Evolutionary conservation across 2,888 invertebrate genomes (phyloP).

Genomic region (Cryptocephalus moraei): DNA sequence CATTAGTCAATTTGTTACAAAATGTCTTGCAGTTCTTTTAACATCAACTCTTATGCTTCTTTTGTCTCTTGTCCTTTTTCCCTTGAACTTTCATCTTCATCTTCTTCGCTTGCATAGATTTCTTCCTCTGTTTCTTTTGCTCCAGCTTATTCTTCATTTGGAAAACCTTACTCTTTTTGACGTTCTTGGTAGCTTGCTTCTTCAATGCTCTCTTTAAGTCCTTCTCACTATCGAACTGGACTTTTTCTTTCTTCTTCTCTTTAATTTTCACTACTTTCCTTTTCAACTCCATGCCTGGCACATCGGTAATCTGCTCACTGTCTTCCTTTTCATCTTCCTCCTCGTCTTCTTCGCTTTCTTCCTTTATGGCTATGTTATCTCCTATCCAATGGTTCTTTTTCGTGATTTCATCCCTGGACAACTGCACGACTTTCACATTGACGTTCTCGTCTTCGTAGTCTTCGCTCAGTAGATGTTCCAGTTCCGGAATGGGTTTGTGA

Average conservation of each 20-base stretch:
- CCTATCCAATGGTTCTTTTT: slow-evolving; percentile 64
- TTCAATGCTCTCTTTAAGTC: slow-evolving; percentile 61
- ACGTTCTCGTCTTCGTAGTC: slow-evolving; percentile 70
- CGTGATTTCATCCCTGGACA: slow-evolving; percentile 61
- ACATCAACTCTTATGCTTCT: slow-evolving; percentile 2
- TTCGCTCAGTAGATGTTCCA: slow-evolving; percentile 56
- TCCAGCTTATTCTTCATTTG: slow-evolving; percentile 66
- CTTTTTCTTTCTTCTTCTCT: slow-evolving; percentile 25
- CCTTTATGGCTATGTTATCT: slow-evolving; percentile 46
- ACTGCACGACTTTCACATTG: slow-evolving; percentile 66
- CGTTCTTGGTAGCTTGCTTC: slow-evolving; percentile 59
- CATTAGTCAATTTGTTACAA: too few species aligned
- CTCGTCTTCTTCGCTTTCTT: slow-evolving; percentile 25
- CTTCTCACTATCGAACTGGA: slow-evolving; percentile 46
- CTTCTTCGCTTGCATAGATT: slow-evolving; percentile 42
- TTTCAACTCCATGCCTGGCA: slow-evolving; percentile 41
- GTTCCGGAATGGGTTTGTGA: slow-evolving; percentile 57
- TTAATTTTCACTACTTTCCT: slow-evolving; percentile 5
- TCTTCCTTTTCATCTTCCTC: slow-evolving; percentile 21
- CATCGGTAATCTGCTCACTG: slow-evolving; percentile 17
- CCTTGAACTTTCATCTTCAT: slow-evolving; percentile 26
- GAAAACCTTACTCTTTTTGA: slow-evolving; percentile 68
- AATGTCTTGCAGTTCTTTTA: too few species aligned
- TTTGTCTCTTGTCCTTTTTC: slow-evolving; percentile 3
- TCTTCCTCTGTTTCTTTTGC: slow-evolving; percentile 58